Conservation (phyloP, 2,113 vertebrate genomes). For the Sylvilagus bachmani region DNA sequence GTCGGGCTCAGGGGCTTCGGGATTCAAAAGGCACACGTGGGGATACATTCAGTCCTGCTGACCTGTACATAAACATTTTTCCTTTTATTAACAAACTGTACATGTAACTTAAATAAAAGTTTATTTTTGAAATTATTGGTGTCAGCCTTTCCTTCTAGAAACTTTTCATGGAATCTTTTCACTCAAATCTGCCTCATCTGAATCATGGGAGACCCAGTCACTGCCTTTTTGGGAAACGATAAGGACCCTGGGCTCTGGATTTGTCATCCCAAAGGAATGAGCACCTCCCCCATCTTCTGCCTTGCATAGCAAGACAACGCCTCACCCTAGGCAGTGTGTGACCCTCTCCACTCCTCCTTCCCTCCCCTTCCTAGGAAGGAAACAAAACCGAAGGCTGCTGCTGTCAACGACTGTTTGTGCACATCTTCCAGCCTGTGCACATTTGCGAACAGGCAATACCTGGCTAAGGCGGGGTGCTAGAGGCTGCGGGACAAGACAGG, state of each 20-base stretch:
- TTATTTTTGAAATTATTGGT: conserved; percentile 73
- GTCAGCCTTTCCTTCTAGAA: conserved; percentile 23
- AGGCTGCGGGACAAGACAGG: background rate
- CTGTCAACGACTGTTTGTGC: background rate
- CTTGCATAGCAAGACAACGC: background rate
- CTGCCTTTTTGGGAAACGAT: background rate
- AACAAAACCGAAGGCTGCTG: background rate
- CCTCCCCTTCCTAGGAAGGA: background rate
- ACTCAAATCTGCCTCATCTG: background rate
- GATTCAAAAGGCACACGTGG: background rate
- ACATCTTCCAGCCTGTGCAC: background rate
- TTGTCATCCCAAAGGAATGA: background rate
- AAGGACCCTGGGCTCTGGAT: too few species aligned
- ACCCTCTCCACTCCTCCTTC: background rate
- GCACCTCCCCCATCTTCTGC: background rate
- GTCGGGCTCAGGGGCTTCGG: background rate
- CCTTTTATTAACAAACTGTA: conserved; percentile 63
- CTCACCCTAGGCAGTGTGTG: background rate
- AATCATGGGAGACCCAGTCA: background rate
- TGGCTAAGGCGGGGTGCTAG: too few species aligned
- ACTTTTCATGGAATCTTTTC: background rate
- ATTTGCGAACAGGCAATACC: background rate
- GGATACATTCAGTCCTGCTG: conserved; percentile 22
- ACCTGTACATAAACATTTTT: conserved; percentile 30
- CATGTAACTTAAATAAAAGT: conserved; percentile 77